Conservation (phyloP, 2,113 vertebrate species). For the Recurvirostra avosetta region DNA sequence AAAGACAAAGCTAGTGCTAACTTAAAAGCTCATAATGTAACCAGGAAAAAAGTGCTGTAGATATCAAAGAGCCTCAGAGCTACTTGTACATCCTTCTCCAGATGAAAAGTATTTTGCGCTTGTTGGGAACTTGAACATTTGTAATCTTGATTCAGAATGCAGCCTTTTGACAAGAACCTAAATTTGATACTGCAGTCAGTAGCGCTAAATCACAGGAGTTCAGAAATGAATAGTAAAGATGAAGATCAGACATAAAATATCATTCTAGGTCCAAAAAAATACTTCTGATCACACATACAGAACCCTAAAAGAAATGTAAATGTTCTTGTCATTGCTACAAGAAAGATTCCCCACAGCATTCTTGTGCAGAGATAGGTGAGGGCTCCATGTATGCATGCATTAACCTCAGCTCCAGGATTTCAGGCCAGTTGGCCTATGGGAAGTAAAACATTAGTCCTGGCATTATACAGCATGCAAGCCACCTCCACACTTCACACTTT, state of each 20-base stretch:
- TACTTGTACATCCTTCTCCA: not conserved
- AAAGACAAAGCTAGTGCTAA: not conserved
- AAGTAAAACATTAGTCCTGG: not conserved
- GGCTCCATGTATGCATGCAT: not conserved
- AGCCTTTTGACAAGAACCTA: constrained; percentile 14
- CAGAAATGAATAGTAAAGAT: not conserved
- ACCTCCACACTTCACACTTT: not conserved
- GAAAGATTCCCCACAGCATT: not conserved
- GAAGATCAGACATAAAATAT: not conserved
- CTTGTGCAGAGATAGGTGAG: not conserved
- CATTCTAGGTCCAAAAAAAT: not conserved
- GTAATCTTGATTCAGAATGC: not conserved
- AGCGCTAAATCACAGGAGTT: not conserved
- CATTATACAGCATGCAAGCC: not conserved
- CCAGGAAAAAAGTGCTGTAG: not conserved
- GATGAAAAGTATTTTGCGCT: not conserved
- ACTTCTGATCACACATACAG: not conserved
- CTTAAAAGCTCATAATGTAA: not conserved
- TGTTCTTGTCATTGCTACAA: not conserved
- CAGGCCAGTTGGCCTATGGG: not conserved
- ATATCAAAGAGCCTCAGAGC: not conserved
- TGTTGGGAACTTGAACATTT: not conserved
- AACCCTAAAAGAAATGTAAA: not conserved
- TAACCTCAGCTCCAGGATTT: not conserved
- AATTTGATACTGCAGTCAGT: not conserved